Conservation (phyloP, 1,140 invertebrate genomes). For the Schlechtendalia chinensis region DNA sequence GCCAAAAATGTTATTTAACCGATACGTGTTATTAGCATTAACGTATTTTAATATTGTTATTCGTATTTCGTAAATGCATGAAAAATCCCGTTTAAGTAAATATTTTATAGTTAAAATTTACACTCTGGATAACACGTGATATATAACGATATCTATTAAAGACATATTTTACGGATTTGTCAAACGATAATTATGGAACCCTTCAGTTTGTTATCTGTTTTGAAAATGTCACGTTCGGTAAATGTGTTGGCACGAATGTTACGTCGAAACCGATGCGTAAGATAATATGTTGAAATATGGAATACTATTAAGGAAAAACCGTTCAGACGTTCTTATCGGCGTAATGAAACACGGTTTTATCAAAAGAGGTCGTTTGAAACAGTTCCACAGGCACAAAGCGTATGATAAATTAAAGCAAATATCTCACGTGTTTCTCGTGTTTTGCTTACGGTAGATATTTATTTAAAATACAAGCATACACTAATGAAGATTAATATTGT, state of each 20-base stretch:
- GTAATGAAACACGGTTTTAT: slow-evolving; percentile 6
- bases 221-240: not conserved
- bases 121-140: not conserved
- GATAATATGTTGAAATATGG: not conserved
- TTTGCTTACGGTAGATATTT: slow-evolving; percentile 21
- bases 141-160: not conserved
- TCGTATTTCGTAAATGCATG: not conserved
- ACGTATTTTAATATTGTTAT: not conserved
- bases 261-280: not conserved
- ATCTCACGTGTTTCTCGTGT: not conserved
- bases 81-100: not conserved
- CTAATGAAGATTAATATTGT: slow-evolving; percentile 23
- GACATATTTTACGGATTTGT: not conserved
- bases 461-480: not conserved
- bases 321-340: slow-evolving; percentile 10
- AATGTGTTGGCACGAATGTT: not conserved
- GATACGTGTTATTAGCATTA: too few species aligned
- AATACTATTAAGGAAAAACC: not conserved
- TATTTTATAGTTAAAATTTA: not conserved
- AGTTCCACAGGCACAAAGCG: not conserved
- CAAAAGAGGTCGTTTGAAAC: not conserved
- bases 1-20: too few species aligned
- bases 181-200: not conserved
- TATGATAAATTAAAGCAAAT: not conserved
- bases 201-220: slow-evolving; percentile 8